These are phyloP conservation scores for Rhinopomastus cyanomelas DNA, from an alignment of 2,113 vertebrate species.

Conservation along the genomic window DNA sequence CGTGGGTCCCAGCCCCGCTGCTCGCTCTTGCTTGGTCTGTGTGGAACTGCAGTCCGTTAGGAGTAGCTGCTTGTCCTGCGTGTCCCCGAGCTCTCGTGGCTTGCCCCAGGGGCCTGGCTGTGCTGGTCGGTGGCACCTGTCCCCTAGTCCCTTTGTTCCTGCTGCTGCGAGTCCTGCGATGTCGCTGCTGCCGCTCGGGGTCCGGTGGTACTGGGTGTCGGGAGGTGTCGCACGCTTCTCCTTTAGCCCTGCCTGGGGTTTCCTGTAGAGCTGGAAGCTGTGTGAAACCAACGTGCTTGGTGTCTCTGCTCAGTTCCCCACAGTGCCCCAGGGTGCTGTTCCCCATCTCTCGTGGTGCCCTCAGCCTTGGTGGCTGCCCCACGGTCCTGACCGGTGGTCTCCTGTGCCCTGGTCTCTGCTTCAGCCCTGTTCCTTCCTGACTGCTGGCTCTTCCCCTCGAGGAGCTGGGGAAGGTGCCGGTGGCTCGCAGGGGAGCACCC, in stretches of 20 bases:
- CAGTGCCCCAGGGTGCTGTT: background rate
- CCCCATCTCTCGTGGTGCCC: background rate
- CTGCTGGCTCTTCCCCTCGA: background rate
- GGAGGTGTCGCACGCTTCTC: background rate
- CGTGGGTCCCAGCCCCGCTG: background rate
- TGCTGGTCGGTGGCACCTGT: background rate
- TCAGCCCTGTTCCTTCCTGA: background rate
- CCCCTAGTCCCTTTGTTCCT: background rate
- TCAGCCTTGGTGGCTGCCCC: background rate
- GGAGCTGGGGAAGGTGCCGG: background rate
- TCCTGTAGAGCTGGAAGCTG: background rate
- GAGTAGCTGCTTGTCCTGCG: conserved; percentile 39
- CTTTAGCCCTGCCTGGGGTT: background rate
- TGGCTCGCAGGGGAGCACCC: background rate
- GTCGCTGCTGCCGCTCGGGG: background rate
- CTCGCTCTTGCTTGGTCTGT: background rate
- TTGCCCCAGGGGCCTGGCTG: background rate
- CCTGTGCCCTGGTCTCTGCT: background rate
- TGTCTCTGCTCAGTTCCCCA: background rate
- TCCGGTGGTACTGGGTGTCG: background rate
- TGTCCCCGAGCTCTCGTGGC: background rate
- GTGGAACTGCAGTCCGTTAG: background rate
- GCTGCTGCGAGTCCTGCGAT: background rate
- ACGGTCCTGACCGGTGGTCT: rapidly evolving
- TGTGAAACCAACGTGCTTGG: background rate